Evolutionary conservation across 2,113 vertebrate genomes (phyloP).

Genomic region (Saimiri boliviensis): DNA sequence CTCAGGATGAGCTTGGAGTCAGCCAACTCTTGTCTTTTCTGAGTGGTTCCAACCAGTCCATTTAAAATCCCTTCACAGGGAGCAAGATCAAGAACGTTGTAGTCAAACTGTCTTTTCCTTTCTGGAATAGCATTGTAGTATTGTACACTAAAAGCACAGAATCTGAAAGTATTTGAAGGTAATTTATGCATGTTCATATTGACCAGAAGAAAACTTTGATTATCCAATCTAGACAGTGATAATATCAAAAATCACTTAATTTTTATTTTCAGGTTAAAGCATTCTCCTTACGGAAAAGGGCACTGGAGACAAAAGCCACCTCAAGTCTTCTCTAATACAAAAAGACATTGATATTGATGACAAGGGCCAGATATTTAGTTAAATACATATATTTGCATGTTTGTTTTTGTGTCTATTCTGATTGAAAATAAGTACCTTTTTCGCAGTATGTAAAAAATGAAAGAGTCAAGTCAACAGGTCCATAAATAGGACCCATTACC

Average conservation of each 20-base stretch:
- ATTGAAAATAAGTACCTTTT: not conserved
- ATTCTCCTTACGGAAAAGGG: not conserved
- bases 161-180: not conserved
- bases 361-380: not conserved
- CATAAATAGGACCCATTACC: too few relatives aligned
- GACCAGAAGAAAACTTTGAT: not conserved
- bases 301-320: not conserved
- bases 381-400: not conserved
- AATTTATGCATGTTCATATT: not conserved
- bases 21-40: not conserved
- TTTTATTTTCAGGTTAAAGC: not conserved
- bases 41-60: not conserved
- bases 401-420: not conserved
- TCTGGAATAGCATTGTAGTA: fast-evolving
- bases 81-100: not conserved
- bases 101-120: not conserved
- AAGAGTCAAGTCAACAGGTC: not conserved
- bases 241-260: not conserved
- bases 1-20: not conserved
- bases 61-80: not conserved
- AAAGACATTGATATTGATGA: not conserved
- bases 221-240: not conserved
- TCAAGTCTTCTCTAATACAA: not conserved
- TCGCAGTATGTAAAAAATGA: not conserved
- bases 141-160: not conserved